Evolutionary conservation across 2,888 invertebrate species (phyloP), one percentile per base, ranked within the genome.

Genomic region (Chymomyza fuscimana): DNA sequence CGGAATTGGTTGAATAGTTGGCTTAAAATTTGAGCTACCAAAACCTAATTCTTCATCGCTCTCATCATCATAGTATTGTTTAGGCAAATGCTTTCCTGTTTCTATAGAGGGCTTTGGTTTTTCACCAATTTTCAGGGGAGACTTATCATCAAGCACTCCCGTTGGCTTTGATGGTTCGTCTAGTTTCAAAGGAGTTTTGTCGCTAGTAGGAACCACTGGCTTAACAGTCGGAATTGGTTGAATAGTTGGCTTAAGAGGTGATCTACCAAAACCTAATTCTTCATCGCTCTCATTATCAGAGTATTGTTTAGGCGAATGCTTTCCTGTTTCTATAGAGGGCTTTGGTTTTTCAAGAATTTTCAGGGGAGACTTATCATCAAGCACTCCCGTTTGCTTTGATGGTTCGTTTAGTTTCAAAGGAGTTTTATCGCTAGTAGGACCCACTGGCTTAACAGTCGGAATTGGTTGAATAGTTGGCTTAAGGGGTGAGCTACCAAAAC

Each of bases 241-340:
- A 6, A 32, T 32, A 32, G 7, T 6, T 7, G 60, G 60, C 6
- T 60, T 36, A 36, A 36, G 29, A 3, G 60, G 60, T 29, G 15
- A 32, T 1, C 19, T 22, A 19, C 10, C 67, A 36, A 68, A 64
- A 4, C 66, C 64, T 25, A 10, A 32, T 5, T 60, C 60, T 32
- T 60, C 60, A 12, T 60, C 60, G 12, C 32, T 16, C 15, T 63
- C 50, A 22, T 63, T 50, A 6, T 46, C 15, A 19, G 60, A 60
- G 15, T 60, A 36, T n/a, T 60, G 5, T 36, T 29, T 60, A 6
- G 32, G 36, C 4, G 19, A 32, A 6, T 5, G 5, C 22, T 56
- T 56, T 60, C n/a, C n/a, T n/a, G 16, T 32, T 15, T 32, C 60
- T 6, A 60, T 60, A 29, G 60, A 22, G 4, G 60, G 9, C 60